Evolutionary conservation across 2,888 invertebrate species (phyloP).

Genomic region (Andrena dorsata): DNA sequence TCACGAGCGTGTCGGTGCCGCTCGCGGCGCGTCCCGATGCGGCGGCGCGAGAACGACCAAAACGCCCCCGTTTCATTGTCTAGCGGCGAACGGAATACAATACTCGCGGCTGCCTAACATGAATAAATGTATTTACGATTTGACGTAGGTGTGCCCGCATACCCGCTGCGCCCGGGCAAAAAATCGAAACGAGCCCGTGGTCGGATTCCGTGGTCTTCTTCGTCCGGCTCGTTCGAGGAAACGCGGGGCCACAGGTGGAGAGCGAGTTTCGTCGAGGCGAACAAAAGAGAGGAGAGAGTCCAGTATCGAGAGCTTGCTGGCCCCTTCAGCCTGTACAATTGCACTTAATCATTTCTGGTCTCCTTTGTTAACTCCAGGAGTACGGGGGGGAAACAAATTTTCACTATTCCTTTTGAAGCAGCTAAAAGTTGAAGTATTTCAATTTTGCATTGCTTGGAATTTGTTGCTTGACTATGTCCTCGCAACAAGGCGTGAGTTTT

Average conservation of each 20-base stretch:
- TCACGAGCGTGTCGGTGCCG: conserved; percentile 38
- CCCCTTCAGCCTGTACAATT: conserved; percentile 60
- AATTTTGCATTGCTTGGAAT: no score
- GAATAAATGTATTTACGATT: conserved; percentile 84
- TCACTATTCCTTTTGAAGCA: neutral
- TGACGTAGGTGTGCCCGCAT: conserved; percentile 81
- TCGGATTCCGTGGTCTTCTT: conserved; percentile 67
- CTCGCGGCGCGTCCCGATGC: conserved; percentile 40
- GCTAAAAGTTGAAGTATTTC: neutral
- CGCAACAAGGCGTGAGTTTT: no score
- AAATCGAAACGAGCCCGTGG: conserved; percentile 72
- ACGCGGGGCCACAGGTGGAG: conserved; percentile 65
- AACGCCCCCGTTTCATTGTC: conserved; percentile 84
- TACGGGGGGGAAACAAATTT: neutral
- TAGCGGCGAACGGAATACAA: conserved; percentile 82
- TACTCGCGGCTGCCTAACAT: conserved; percentile 82
- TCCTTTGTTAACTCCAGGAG: neutral
- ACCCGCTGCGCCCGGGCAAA: conserved; percentile 66
- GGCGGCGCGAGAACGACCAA: conserved; percentile 75
- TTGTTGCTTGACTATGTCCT: no score
- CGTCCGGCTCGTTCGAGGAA: conserved; percentile 59
- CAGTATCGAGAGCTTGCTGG: conserved; percentile 55
- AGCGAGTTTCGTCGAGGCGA: conserved; percentile 63
- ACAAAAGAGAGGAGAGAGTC: conserved; percentile 43
- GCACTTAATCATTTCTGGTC: conserved; percentile 49